Percentiles rank a stretch among this genome's conserved stretches.
phyloP scores from a whole-genome alignment of 2,113 vertebrate genomes.

The Cyanocitta stelleri region DNA sequence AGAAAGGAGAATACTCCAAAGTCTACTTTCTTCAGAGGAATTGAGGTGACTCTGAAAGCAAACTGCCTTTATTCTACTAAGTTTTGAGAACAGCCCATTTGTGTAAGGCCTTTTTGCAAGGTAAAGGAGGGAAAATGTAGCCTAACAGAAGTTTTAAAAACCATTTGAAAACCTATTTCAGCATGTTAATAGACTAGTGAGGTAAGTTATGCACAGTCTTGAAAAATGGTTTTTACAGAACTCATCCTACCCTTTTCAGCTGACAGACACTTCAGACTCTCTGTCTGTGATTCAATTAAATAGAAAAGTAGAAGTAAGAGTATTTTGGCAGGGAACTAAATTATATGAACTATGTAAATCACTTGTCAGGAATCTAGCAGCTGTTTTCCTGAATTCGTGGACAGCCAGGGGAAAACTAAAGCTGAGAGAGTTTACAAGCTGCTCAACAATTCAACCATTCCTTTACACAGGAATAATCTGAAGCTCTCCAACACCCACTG shows the following conservation, averaged over 20 bases:
- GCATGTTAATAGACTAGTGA: neutral
- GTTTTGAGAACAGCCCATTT: neutral
- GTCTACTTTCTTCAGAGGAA: neutral
- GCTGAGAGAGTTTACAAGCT: conserved; percentile 18
- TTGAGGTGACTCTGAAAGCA: neutral
- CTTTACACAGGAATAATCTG: neutral
- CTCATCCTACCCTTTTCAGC: neutral
- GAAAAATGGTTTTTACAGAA: neutral
- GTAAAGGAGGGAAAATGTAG: neutral
- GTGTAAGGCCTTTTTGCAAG: neutral
- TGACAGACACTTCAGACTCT: neutral
- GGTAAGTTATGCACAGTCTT: neutral
- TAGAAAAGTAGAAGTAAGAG: conserved; percentile 9
- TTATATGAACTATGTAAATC: conserved; percentile 30
- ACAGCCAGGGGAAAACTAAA: conserved; percentile 43
- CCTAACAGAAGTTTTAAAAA: neutral
- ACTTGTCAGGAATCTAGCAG: conserved; percentile 31
- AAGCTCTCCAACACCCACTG: neutral
- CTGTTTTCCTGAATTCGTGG: conserved; percentile 38
- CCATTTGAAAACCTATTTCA: neutral
- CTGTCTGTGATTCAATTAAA: conserved; percentile 17
- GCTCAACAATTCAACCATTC: neutral
- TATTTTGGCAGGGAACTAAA: conserved; percentile 34
- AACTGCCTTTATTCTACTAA: neutral
- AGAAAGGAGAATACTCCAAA: neutral